Evolutionary conservation across 2,888 invertebrate genomes (phyloP), one percentile per base, ranked within the genome.

Genomic region (Brachycybe producta): DNA sequence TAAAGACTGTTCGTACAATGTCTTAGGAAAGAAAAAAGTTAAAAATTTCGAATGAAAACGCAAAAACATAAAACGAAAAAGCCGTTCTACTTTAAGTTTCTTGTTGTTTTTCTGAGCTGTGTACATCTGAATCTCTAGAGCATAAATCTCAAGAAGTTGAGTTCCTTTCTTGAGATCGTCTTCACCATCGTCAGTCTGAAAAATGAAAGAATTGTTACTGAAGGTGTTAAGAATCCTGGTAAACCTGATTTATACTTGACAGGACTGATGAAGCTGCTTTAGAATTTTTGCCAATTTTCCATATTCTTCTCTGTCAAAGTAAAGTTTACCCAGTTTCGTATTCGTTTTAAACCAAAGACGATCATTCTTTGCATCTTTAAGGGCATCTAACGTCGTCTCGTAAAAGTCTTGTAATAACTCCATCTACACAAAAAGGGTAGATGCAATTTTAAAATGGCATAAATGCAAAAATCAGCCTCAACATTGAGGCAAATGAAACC

Each of bases 31-130:
- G 49, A 45, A 49, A n/a, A 40, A n/a, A 28, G 11, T 36, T 32
- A 26, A 24, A 39, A 13, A 36, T n/a, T 40, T 40, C 17, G n/a
- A 27, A n/a, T n/a, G n/a, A n/a, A 26, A 34, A 46, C 13, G 1
- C 8, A 38, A 15, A 38, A 38, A 8, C 15, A 34, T 35, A n/a
- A 52, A 21, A 21, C 4, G 23, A 17, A 36, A 36, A 36, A 8
- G 36, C 19, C 15, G n/a, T n/a, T n/a, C n/a, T 48, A 59, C 59
- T 54, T 91, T 91, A 32, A 95, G 69, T 67, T 95, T 92, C 68
- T 98, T 98, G 67, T 98, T 98, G 67, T 98, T 98, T 67, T 98
- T 98, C 73, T 97, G 97, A 52, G 91, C 92, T 0, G 98, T 98
- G 67, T 98, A 95, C 97, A 98, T 98, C 72, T 98, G 98, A 61